phyloP scores from a whole-genome alignment of 2,113 vertebrate species.

The Tursiops truncatus region DNA sequence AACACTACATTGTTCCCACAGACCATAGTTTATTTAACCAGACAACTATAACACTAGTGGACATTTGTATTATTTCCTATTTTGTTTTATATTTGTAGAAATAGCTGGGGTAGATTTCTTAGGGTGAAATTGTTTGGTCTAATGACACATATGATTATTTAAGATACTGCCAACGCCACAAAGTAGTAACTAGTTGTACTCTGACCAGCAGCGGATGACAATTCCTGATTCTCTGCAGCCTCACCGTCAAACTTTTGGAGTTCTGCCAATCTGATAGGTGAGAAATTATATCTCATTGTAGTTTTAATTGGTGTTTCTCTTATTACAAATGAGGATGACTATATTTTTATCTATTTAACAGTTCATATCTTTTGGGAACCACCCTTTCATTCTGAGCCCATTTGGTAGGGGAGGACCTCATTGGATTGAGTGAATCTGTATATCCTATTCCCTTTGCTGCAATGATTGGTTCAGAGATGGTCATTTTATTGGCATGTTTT shows the following conservation, averaged over 20 bases:
- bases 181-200: background rate
- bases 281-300: background rate
- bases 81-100: background rate
- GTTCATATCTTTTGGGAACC: background rate
- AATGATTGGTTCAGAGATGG: background rate
- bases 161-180: background rate
- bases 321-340: background rate
- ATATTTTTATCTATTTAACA: background rate
- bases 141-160: background rate
- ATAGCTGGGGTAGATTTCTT: background rate
- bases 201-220: background rate
- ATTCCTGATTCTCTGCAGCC: background rate
- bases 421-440: background rate
- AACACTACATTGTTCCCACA: background rate
- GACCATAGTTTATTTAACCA: background rate
- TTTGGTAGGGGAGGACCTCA: background rate
- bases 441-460: background rate
- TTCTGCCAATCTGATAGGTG: background rate
- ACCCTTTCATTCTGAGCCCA: background rate
- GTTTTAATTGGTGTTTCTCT: slow-evolving; percentile 22
- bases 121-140: background rate
- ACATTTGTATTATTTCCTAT: background rate
- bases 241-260: background rate
- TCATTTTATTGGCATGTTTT: background rate
- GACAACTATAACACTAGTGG: background rate